A percentile compares a stretch with the other conserved stretches of the same genome.
These are phyloP conservation scores for Holothuria scabra DNA, from an alignment of 53 echinoderm and acorn worm species.

Conservation along the genomic window DNA sequence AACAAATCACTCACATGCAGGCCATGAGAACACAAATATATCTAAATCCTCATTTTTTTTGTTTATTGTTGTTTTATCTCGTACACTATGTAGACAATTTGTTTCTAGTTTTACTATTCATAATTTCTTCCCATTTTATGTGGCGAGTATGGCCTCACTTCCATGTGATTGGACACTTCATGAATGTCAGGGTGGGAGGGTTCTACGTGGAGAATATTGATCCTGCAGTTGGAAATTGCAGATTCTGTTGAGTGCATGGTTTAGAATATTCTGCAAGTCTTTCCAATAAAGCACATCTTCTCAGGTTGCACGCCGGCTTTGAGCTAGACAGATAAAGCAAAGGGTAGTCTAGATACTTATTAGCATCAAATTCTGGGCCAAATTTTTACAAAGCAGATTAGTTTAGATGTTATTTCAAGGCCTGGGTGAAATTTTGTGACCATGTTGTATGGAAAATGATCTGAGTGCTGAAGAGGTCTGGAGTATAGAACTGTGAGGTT, in stretches of 20 bases:
- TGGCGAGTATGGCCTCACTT: not conserved
- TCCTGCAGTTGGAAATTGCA: conserved; percentile 24
- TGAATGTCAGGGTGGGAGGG: conserved; percentile 32
- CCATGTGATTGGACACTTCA: conserved; percentile 23
- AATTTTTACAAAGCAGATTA: not conserved
- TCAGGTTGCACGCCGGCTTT: conserved; percentile 12
- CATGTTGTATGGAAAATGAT: no score
- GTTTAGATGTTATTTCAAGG: conserved; percentile 5
- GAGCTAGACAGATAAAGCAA: conserved; percentile 1
- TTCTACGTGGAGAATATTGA: not conserved
- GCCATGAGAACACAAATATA: no score
- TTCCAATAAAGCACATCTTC: conserved; percentile 30
- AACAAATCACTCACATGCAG: no score
- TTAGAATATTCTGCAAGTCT: conserved; percentile 23
- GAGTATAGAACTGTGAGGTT: no score
- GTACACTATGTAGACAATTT: no score
- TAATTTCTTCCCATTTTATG: not conserved
- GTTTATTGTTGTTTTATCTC: no score
- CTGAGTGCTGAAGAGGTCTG: no score
- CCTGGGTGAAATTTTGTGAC: not conserved
- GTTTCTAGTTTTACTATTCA: not conserved
- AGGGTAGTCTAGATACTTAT: conserved; percentile 18
- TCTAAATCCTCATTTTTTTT: no score
- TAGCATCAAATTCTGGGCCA: conserved; percentile 29
- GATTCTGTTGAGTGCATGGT: not conserved